These are phyloP conservation scores for Camponotus fellah DNA, from an alignment of 2,888 invertebrate genomes.

Conservation along the genomic window DNA sequence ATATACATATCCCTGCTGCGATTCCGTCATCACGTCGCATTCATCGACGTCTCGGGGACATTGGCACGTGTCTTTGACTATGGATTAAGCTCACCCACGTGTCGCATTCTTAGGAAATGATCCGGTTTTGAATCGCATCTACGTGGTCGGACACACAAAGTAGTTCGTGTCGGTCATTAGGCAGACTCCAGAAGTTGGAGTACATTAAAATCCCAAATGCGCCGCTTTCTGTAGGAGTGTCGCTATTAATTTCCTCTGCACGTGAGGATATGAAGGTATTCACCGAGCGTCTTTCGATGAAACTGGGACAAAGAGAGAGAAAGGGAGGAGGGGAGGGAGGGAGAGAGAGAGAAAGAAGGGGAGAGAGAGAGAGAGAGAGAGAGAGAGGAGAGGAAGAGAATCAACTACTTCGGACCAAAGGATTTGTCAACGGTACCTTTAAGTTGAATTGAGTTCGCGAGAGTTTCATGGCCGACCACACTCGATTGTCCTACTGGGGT, in stretches of 20 bases:
- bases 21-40: neutral
- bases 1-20: neutral
- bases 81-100: conserved; percentile 23
- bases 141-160: conserved; percentile 23
- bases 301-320: conserved; percentile 23
- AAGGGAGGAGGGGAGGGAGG: neutral
- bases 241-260: conserved; percentile 26
- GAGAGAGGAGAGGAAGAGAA: neutral
- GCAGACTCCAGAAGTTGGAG: too few relatives aligned
- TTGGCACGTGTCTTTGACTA: neutral
- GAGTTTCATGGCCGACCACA: conserved; percentile 6
- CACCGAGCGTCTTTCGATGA: neutral
- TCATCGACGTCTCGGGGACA: neutral
- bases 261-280: neutral
- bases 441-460: conserved; percentile 38
- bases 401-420: neutral
- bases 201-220: neutral
- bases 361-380: neutral
- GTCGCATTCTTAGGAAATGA: neutral
- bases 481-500: neutral
- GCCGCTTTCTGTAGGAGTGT: neutral
- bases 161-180: conserved; percentile 2
- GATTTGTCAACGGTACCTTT: conserved; percentile 38
- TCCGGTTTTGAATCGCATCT: conserved; percentile 10
- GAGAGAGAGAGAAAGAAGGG: neutral